Evolutionary conservation across 2,888 invertebrate species (phyloP).

Genomic region (Junonia oenone): DNA sequence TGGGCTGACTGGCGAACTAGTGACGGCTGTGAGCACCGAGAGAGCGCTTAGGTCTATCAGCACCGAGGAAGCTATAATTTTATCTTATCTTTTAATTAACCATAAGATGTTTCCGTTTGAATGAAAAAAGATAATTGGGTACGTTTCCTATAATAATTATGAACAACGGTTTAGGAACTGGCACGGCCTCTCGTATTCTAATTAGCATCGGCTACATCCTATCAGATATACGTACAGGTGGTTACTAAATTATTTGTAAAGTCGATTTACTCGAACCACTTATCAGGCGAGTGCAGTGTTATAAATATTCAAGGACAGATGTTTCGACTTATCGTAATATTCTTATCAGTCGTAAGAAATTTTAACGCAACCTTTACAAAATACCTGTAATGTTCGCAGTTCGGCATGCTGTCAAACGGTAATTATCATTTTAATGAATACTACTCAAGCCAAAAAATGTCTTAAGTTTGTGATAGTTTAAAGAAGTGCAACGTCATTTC

Average conservation of each 20-base stretch:
- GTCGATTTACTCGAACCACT: neutral
- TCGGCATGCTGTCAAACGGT: conserved; percentile 7
- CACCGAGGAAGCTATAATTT: conserved; percentile 14
- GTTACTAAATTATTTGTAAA: conserved; percentile 25
- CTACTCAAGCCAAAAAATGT: neutral
- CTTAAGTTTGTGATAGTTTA: conserved; percentile 10
- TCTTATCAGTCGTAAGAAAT: conserved; percentile 28
- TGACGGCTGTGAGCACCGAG: conserved; percentile 23
- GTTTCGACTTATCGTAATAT: conserved; percentile 22
- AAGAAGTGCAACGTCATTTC: conserved; percentile 29
- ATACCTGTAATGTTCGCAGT: conserved; percentile 7
- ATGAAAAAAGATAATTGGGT: conserved; percentile 39
- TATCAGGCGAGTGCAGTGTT: conserved; percentile 6
- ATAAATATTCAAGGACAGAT: conserved; percentile 21
- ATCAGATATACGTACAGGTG: conserved; percentile 33
- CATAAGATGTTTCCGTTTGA: conserved; percentile 35
- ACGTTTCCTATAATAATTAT: conserved; percentile 42
- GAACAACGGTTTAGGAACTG: conserved; percentile 34
- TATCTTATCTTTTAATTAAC: conserved; percentile 32
- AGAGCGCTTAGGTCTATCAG: conserved; percentile 9
- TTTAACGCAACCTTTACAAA: conserved; percentile 24
- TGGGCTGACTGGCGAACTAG: conserved; percentile 15
- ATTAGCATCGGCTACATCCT: conserved; percentile 42
- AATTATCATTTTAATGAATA: conserved; percentile 6
- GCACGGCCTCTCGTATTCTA: conserved; percentile 39